A percentile compares a stretch with the other conserved stretches of the same genome.
Conservation (phyloP, 2,888 invertebrate species). For the Pyrocoelia pectoralis region DNA sequence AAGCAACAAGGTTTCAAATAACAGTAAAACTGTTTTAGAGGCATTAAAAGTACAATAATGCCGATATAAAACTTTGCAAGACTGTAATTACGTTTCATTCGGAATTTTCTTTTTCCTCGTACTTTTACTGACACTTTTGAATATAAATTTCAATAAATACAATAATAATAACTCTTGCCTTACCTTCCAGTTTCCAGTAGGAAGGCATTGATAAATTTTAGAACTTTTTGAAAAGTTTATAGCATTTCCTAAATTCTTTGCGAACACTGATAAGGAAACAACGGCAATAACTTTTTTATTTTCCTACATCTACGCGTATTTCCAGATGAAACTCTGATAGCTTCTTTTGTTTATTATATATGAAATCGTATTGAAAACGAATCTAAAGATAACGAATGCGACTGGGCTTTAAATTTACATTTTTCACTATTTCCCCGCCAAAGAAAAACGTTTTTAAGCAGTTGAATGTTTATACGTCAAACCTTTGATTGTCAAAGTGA, state of each 20-base stretch:
- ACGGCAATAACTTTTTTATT: slow-evolving; percentile 32
- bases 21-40: slow-evolving; percentile 23
- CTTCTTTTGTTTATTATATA: slow-evolving; percentile 28
- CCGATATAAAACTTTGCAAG: slow-evolving; percentile 9
- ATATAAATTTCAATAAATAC: slow-evolving; percentile 18
- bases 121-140: neutral
- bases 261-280: slow-evolving; percentile 28
- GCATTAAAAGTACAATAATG: slow-evolving; percentile 23
- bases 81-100: slow-evolving; percentile 14
- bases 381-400: slow-evolving; percentile 23
- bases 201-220: slow-evolving; percentile 25
- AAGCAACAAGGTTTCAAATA: slow-evolving; percentile 21
- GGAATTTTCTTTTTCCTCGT: neutral
- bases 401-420: neutral
- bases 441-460: slow-evolving; percentile 1
- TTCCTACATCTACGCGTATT: slow-evolving; percentile 27
- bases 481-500: slow-evolving; percentile 36
- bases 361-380: slow-evolving; percentile 26
- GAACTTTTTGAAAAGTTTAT: slow-evolving; percentile 28
- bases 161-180: slow-evolving; percentile 15
- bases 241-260: slow-evolving; percentile 26
- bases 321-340: slow-evolving; percentile 27
- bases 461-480: slow-evolving; percentile 32
- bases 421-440: neutral
- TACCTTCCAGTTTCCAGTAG: neutral